Conservation (phyloP, 2,888 invertebrate genomes). For the Drosophila parthenogenetica region DNA sequence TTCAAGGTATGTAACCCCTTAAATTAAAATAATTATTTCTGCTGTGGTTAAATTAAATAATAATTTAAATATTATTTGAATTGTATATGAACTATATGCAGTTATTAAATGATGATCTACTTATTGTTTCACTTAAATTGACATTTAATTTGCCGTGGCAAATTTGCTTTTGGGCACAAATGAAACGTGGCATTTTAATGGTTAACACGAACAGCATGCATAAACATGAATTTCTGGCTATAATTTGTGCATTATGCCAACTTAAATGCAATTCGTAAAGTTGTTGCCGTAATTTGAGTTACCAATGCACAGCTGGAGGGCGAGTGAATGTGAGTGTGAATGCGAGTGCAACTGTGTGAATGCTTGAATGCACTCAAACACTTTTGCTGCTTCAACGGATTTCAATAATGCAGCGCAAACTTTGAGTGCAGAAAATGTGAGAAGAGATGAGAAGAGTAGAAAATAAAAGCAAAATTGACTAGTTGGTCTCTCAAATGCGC, state of each 20-base stretch:
- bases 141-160: slow-evolving; percentile 53
- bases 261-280: slow-evolving; percentile 41
- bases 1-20: too few relatives aligned
- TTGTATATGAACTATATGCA: not conserved
- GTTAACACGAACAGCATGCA: not conserved
- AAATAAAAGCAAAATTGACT: slow-evolving; percentile 29
- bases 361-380: slow-evolving; percentile 71
- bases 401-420: slow-evolving; percentile 67
- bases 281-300: slow-evolving; percentile 35
- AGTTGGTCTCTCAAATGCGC: slow-evolving; percentile 40
- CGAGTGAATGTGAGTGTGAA: slow-evolving; percentile 5
- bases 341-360: slow-evolving; percentile 30
- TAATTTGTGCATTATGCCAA: slow-evolving; percentile 32
- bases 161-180: slow-evolving; percentile 15
- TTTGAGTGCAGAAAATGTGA: not conserved
- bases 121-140: slow-evolving; percentile 47
- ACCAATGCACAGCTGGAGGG: slow-evolving; percentile 16
- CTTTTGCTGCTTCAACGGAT: slow-evolving; percentile 70
- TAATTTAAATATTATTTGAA: not conserved
- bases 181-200: slow-evolving; percentile 14
- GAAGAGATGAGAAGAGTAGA: not conserved
- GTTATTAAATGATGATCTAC: not conserved
- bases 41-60: not conserved
- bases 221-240: slow-evolving; percentile 1
- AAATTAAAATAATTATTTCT: slow-evolving; percentile 3